A percentile compares a stretch with the other conserved stretches of the same genome.
phyloP scores from a whole-genome alignment of 2,888 invertebrate genomes.

The Nemoura dubitans region DNA sequence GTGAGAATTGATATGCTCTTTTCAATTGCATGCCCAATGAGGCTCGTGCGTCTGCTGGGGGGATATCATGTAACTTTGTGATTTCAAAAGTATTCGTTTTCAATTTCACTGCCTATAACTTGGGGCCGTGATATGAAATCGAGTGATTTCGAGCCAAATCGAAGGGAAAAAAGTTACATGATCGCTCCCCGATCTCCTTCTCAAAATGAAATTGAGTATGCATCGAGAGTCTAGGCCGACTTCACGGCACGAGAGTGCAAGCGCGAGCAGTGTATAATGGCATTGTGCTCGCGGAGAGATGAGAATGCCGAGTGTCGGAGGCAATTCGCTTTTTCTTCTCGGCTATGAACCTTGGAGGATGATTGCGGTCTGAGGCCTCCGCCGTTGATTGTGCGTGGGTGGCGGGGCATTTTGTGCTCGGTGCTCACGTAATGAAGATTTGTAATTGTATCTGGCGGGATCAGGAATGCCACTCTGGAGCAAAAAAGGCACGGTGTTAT shows the following conservation, averaged over 20 bases:
- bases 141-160: no score
- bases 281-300: background rate
- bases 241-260: background rate
- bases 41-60: no score
- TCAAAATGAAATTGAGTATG: background rate
- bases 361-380: background rate
- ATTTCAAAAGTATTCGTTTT: no score
- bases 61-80: no score
- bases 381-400: background rate
- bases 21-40: no score
- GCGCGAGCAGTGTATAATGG: background rate
- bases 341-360: background rate
- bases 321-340: background rate
- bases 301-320: background rate
- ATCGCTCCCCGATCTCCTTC: background rate
- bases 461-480: background rate
- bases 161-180: no score
- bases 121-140: no score
- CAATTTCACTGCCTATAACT: no score
- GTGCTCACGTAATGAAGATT: background rate
- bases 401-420: background rate
- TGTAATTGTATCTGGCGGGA: background rate
- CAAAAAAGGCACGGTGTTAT: background rate
- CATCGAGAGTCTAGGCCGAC: background rate
- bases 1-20: no score